These are phyloP conservation scores for Emydoidea blandingii DNA, from an alignment of 2,797 vertebrate genomes.

Conservation along the genomic window DNA sequence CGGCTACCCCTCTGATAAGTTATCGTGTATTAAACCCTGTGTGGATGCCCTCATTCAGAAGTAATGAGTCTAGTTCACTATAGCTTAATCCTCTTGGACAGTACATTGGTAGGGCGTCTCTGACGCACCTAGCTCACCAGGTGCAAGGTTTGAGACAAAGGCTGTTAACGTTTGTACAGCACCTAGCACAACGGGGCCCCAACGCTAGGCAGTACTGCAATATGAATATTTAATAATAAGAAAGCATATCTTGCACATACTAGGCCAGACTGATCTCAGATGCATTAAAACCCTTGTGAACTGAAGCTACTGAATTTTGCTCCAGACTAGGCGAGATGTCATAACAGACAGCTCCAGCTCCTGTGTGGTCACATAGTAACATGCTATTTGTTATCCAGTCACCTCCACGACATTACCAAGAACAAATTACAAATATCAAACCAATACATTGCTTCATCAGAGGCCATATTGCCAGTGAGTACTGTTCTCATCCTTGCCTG, in stretches of 20 bases:
- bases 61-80: too few species aligned
- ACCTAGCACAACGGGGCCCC: not conserved
- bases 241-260: rapidly evolving
- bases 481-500: constrained; percentile 25
- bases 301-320: not conserved
- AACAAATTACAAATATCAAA: not conserved
- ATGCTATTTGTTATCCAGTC: not conserved
- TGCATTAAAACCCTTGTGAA: not conserved
- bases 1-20: too few species aligned
- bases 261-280: not conserved
- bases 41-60: too few species aligned
- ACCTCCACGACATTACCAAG: not conserved
- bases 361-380: not conserved
- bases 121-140: not conserved
- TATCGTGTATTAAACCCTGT: too few species aligned
- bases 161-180: not conserved
- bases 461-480: not conserved
- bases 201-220: not conserved
- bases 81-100: too few species aligned
- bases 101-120: not conserved
- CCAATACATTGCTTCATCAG: not conserved
- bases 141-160: not conserved
- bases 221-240: not conserved
- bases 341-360: not conserved
- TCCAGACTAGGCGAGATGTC: not conserved